Evolutionary conservation across 2,888 invertebrate genomes (phyloP).

Genomic region (Argynnis bischoffii): DNA sequence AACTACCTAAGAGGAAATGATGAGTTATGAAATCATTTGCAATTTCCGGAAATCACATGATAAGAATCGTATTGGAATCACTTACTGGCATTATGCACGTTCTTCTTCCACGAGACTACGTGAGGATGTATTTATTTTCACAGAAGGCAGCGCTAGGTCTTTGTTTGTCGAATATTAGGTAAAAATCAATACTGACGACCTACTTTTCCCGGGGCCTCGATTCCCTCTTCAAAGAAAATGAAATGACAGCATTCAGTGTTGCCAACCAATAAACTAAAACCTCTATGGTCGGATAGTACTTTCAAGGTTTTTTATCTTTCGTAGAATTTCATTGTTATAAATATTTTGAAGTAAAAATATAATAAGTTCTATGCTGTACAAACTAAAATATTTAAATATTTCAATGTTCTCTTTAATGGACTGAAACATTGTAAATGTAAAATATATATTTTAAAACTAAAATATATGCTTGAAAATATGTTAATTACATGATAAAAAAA

Average conservation of each 20-base stretch:
- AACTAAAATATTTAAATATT: too few relatives aligned
- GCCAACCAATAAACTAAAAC: conserved; percentile 20
- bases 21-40: conserved; percentile 49
- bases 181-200: conserved; percentile 77
- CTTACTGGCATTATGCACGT: conserved; percentile 73
- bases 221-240: conserved; percentile 45
- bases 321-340: too few relatives aligned
- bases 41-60: conserved; percentile 62
- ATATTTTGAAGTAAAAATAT: too few relatives aligned
- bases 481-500: too few relatives aligned
- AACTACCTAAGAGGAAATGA: conserved; percentile 43
- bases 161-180: conserved; percentile 62
- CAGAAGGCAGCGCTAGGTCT: conserved; percentile 53
- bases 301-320: conserved; percentile 14
- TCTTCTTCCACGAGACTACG: conserved; percentile 50
- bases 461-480: too few relatives aligned
- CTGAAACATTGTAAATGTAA: too few relatives aligned
- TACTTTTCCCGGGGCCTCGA: conserved; percentile 60
- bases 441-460: too few relatives aligned
- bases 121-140: conserved; percentile 50
- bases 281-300: not conserved
- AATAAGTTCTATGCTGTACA: too few relatives aligned
- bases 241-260: conserved; percentile 43
- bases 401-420: too few relatives aligned
- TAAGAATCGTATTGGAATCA: conserved; percentile 46